These are phyloP conservation scores for Polypterus senegalus DNA, from an alignment of 2,113 vertebrate genomes.

Conservation along the genomic window DNA sequence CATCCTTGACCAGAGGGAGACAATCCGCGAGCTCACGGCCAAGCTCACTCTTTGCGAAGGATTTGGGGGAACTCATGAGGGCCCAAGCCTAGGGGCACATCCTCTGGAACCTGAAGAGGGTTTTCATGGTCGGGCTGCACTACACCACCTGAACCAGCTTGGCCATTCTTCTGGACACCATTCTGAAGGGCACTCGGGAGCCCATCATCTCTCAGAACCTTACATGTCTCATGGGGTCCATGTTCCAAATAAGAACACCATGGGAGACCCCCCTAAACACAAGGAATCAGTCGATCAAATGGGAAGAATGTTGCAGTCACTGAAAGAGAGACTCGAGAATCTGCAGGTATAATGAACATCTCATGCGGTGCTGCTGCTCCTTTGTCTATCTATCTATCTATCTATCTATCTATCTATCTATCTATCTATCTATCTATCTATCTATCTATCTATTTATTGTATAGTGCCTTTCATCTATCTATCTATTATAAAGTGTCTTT, in stretches of 20 bases:
- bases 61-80: constrained; percentile 22
- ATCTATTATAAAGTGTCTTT: too few species aligned
- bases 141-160: constrained; percentile 21
- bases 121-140: constrained; percentile 6
- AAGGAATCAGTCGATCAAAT: constrained; percentile 43
- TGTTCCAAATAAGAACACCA: constrained; percentile 34
- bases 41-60: constrained; percentile 59
- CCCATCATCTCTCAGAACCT: neutral
- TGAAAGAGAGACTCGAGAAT: constrained; percentile 59
- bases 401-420: too few species aligned
- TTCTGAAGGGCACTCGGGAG: neutral
- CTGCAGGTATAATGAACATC: constrained; percentile 46
- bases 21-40: constrained; percentile 58
- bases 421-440: too few species aligned
- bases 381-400: too few species aligned
- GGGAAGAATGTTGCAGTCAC: constrained; percentile 55
- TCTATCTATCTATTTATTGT: too few species aligned
- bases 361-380: neutral
- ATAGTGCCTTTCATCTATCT: too few species aligned
- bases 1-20: constrained; percentile 63
- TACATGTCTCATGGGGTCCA: neutral
- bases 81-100: constrained; percentile 12
- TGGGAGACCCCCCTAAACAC: constrained; percentile 29
- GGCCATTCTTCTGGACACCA: neutral
- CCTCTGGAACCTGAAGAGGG: constrained; percentile 13